Evolutionary conservation across 2,113 vertebrate genomes (phyloP).

Genomic region (Hyaena hyaena): DNA sequence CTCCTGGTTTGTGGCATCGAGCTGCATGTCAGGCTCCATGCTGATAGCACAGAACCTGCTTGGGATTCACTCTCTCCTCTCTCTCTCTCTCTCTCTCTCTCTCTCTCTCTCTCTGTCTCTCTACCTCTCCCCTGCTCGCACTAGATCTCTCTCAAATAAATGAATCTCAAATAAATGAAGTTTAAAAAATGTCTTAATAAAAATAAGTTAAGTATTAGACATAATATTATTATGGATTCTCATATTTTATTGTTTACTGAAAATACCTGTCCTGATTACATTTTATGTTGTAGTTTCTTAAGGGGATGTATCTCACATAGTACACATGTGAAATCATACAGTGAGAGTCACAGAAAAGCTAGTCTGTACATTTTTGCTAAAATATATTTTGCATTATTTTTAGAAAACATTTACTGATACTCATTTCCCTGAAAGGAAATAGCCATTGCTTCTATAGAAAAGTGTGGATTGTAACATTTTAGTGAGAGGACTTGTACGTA

Average conservation of each 20-base stretch:
- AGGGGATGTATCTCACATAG: background rate
- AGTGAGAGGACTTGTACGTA: background rate
- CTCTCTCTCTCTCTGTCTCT: too few relatives aligned
- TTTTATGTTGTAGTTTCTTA: background rate
- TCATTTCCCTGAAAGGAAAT: slow-evolving; percentile 3
- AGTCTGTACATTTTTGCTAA: background rate
- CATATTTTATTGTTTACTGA: background rate
- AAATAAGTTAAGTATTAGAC: background rate
- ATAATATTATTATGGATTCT: background rate
- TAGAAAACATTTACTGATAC: background rate
- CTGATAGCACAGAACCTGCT: too few relatives aligned
- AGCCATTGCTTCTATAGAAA: background rate
- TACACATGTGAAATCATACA: background rate
- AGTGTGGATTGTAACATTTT: background rate
- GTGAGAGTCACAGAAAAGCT: background rate
- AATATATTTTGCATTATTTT: slow-evolving; percentile 9
- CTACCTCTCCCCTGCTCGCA: too few relatives aligned
- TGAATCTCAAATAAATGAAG: too few relatives aligned
- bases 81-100: too few relatives aligned
- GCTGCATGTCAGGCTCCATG: too few relatives aligned
- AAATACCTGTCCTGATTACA: background rate
- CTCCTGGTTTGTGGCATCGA: too few relatives aligned
- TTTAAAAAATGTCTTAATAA: too few relatives aligned
- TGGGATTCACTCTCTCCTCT: too few relatives aligned
- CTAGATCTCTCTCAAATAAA: too few relatives aligned